Evolutionary conservation across 2,888 invertebrate species (phyloP), one percentile per base, ranked within the genome.

Genomic region (Synanthedon myopaeformis): DNA sequence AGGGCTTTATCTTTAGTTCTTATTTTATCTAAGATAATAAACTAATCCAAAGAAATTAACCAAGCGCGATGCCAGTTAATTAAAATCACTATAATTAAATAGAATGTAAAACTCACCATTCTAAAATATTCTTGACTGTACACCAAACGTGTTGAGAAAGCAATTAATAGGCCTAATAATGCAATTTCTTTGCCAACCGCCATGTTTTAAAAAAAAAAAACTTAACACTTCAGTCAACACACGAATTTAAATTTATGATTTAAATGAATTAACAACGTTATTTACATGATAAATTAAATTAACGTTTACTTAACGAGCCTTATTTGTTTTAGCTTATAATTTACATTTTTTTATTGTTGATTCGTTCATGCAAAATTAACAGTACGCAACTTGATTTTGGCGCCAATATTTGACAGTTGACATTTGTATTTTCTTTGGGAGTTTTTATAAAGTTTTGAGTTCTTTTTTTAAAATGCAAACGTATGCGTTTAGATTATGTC

Each of bases 81-180:
- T 48, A 49, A 45, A 10, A 45, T 45, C 45, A 13, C 6, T n/a
- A 13, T 45, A 45, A 45, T 45, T 45, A n/a, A 13, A 45, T 12
- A 14, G 6, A 45, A 45, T 12, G 57, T 54, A 23, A 52, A 57
- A 75, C 86, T 83, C 61, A 87, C 86, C 85, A 84, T 84, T 71
- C 81, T 79, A 57, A 82, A 79, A 67, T 84, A 81, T 53, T 83
- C 83, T 61, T 84, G 67, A 28, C 72, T 67, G 57, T 65, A 60
- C 67, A 72, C 85, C 74, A 81, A 64, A 69, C 80, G 72, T 66
- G 78, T 74, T 72, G 67, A 79, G 79, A 83, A 80, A 81, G 84
- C 79, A 75, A 85, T 59, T 63, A 74, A 56, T 35, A 61, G 53
- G 52, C 65, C 61, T 61, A 67, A 61, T 60, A 72, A 53, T 53